phyloP scores from a whole-genome alignment of 2,113 vertebrate genomes.

The Tyto alba region DNA sequence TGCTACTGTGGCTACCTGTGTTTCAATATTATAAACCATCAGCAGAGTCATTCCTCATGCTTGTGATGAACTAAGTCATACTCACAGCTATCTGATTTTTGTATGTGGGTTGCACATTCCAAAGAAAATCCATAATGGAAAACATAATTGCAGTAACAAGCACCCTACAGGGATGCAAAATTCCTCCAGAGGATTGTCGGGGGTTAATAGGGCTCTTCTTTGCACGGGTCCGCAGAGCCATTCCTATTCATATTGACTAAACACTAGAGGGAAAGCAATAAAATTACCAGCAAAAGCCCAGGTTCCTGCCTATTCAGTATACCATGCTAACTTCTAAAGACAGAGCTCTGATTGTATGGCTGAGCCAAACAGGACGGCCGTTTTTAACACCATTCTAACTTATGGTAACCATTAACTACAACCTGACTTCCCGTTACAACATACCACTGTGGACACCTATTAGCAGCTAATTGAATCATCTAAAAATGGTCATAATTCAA shows the following conservation, averaged over 20 bases:
- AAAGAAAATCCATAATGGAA: slow-evolving; percentile 54
- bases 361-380: slow-evolving; percentile 38
- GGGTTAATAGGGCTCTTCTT: slow-evolving; percentile 55
- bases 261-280: slow-evolving; percentile 51
- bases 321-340: neutral
- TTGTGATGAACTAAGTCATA: neutral
- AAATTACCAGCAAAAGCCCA: slow-evolving; percentile 48
- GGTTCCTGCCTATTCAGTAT: slow-evolving; percentile 25
- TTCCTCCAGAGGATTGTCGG: neutral
- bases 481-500: slow-evolving; percentile 31
- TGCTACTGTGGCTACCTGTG: neutral
- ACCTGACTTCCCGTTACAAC: slow-evolving; percentile 51
- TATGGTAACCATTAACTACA: slow-evolving; percentile 62
- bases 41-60: neutral
- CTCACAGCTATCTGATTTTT: slow-evolving; percentile 39
- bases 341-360: slow-evolving; percentile 59
- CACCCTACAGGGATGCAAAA: slow-evolving; percentile 34
- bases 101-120: slow-evolving; percentile 6
- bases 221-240: neutral
- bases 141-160: slow-evolving; percentile 48
- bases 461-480: slow-evolving; percentile 57
- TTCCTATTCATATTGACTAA: neutral
- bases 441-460: slow-evolving; percentile 44
- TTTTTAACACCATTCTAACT: slow-evolving; percentile 49
- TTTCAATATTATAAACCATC: slow-evolving; percentile 30